A percentile compares a stretch with the other conserved stretches of the same genome.
Evolutionary conservation across 2,113 vertebrate genomes (phyloP).

Genomic region (Callaeas wilsoni): DNA sequence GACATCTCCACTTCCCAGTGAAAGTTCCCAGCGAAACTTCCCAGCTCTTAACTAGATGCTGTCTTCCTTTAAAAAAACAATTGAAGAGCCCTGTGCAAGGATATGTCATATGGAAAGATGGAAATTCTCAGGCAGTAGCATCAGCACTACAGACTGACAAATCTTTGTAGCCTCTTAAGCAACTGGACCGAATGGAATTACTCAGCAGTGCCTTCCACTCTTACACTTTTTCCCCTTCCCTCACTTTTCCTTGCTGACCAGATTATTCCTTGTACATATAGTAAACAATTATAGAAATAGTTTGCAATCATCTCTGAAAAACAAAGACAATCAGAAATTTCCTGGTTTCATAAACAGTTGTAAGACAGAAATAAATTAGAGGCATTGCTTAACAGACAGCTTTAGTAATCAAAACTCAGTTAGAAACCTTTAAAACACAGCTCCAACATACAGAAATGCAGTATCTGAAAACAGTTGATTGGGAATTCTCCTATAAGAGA

Average conservation of each 20-base stretch:
- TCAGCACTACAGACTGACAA: background rate
- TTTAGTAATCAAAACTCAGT: background rate
- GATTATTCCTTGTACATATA: background rate
- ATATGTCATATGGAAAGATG: background rate
- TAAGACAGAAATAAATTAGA: constrained; percentile 12
- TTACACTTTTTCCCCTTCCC: background rate
- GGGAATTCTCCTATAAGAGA: background rate
- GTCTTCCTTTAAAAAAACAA: background rate
- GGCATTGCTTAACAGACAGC: background rate
- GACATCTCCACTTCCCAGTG: background rate
- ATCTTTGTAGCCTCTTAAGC: background rate
- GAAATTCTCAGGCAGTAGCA: background rate
- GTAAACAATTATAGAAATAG: background rate
- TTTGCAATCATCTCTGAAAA: background rate
- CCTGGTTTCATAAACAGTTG: background rate
- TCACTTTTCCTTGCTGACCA: background rate
- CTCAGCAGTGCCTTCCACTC: background rate
- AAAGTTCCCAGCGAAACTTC: background rate
- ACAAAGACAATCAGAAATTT: background rate
- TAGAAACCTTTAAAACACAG: background rate
- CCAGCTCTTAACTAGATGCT: background rate
- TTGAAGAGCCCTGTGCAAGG: background rate
- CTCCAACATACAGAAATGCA: background rate
- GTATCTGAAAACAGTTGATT: background rate
- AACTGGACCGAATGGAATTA: background rate